phyloP scores from a whole-genome alignment of 1,140 invertebrate species.

The Cyphomyrmex costatus region DNA sequence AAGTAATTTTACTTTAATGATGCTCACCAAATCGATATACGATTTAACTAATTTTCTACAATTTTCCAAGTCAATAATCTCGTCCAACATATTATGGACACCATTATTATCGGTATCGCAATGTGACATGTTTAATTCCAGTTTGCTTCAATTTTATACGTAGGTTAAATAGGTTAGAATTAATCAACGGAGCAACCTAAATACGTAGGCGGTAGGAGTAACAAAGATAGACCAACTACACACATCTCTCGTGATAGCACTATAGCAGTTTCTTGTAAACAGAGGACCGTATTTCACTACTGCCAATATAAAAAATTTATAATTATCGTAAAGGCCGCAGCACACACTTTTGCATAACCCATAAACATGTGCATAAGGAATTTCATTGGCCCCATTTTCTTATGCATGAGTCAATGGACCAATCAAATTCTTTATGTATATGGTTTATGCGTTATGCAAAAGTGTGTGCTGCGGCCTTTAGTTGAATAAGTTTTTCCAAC shows the following conservation, averaged over 20 bases:
- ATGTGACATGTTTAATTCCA: conserved; percentile 72
- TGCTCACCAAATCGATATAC: conserved; percentile 88
- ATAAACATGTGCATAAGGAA: no score
- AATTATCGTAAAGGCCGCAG: no score
- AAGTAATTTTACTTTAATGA: conserved; percentile 10
- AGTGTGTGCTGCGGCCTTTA: no score
- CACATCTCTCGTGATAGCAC: not conserved
- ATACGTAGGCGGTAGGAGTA: not conserved
- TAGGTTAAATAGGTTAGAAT: conserved; percentile 11
- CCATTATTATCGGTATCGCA: conserved; percentile 76
- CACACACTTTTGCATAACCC: no score
- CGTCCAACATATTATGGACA: conserved; percentile 80
- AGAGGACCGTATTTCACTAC: not conserved
- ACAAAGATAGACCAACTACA: not conserved
- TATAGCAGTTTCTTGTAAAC: not conserved
- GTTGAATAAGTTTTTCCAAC: no score
- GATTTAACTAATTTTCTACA: conserved; percentile 88
- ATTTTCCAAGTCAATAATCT: conserved; percentile 85
- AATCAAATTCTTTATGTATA: no score
- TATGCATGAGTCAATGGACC: no score
- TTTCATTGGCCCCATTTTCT: no score
- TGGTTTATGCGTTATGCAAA: no score
- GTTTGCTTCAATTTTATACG: conserved; percentile 25
- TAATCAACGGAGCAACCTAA: not conserved
- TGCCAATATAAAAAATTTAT: no score